A percentile compares a stretch with the other conserved stretches of the same genome.
Evolutionary conservation across 2,888 invertebrate species (phyloP).

Genomic region (Athripsodes cinereus): DNA sequence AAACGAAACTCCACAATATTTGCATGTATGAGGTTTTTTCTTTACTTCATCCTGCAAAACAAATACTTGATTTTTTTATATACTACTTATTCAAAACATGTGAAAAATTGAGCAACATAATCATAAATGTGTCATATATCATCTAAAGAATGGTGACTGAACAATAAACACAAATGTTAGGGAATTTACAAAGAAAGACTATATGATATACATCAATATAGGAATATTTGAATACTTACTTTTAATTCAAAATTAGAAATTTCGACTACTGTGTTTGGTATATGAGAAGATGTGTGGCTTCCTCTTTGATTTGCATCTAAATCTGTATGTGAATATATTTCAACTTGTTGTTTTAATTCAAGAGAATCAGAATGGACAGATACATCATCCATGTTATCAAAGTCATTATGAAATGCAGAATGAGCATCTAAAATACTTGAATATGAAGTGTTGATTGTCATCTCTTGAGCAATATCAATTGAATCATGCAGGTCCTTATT

Average conservation of each 20-base stretch:
- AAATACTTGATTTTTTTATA: no score
- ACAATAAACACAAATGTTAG: no score
- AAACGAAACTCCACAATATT: slow-evolving; percentile 39
- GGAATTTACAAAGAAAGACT: no score
- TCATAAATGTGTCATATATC: no score
- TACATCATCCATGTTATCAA: slow-evolving; percentile 13
- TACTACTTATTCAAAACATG: no score
- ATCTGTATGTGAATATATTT: not conserved
- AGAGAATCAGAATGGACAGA: slow-evolving; percentile 9
- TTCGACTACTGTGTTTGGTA: no score
- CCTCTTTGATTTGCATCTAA: not conserved
- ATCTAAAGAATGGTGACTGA: no score
- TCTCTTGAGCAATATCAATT: slow-evolving; percentile 22
- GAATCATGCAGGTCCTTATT: slow-evolving; percentile 17
- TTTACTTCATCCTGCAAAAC: slow-evolving; percentile 6
- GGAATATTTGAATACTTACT: no score
- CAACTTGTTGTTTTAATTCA: not conserved
- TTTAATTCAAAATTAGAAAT: no score
- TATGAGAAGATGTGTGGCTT: not conserved
- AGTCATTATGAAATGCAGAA: slow-evolving; percentile 16
- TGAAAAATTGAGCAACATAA: no score
- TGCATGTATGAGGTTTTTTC: slow-evolving; percentile 35
- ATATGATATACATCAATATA: no score
- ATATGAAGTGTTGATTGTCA: slow-evolving; percentile 18
- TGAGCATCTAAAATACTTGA: slow-evolving; percentile 11